phyloP scores from a whole-genome alignment of 2,888 invertebrate species.

The Cinara cedri region DNA sequence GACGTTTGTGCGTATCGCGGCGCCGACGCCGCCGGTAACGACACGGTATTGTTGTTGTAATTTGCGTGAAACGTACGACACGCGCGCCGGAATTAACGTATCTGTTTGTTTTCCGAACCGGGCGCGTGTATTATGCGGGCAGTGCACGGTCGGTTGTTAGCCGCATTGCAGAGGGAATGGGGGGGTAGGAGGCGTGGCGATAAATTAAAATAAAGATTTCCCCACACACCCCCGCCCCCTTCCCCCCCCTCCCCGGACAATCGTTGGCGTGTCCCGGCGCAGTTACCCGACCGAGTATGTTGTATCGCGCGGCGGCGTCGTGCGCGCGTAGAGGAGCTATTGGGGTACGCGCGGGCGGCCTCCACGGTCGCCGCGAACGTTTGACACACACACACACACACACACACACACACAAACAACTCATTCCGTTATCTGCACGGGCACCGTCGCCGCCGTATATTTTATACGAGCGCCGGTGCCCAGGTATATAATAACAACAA shows the following conservation, averaged over 20 bases:
- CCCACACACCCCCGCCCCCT: neutral
- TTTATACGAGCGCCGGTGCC: neutral
- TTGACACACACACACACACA: slow-evolving; percentile 50
- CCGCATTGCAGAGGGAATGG: neutral
- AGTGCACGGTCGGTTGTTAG: too few species aligned
- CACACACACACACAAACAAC: slow-evolving; percentile 49
- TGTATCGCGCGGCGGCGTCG: too few species aligned
- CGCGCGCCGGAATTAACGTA: slow-evolving; percentile 47
- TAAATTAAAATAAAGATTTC: slow-evolving; percentile 55
- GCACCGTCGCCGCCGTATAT: slow-evolving; percentile 4
- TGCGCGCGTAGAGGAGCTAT: too few species aligned
- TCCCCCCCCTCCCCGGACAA: neutral
- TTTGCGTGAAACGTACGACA: too few species aligned
- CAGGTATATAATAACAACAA: too few species aligned
- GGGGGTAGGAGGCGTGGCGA: slow-evolving; percentile 2
- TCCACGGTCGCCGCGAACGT: slow-evolving; percentile 24
- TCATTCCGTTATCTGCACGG: slow-evolving; percentile 8
- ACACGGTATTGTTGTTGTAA: too few species aligned
- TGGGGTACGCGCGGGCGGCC: too few species aligned
- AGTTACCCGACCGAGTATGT: slow-evolving; percentile 18
- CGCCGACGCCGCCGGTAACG: too few species aligned
- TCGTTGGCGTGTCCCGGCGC: slow-evolving; percentile 44
- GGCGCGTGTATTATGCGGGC: neutral
- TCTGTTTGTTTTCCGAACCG: slow-evolving; percentile 46
- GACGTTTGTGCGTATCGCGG: too few species aligned